A percentile compares a stretch with the other conserved stretches of the same genome.
Evolutionary conservation across 2,113 vertebrate genomes (phyloP).

Genomic region (Centrocercus urophasianus): DNA sequence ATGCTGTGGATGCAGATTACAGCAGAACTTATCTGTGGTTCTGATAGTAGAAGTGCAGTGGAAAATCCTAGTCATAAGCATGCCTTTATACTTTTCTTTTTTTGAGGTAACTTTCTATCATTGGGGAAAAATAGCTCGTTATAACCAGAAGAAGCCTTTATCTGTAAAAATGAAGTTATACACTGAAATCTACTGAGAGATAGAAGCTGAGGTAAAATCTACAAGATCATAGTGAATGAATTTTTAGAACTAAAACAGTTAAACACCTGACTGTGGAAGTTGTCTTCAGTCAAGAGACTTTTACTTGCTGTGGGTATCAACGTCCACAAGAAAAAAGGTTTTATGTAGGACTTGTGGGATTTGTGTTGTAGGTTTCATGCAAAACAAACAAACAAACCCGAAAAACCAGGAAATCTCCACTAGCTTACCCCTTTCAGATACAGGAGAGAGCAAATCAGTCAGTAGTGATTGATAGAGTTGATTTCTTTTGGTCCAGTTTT

Average conservation of each 20-base stretch:
- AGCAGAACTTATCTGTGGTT: neutral
- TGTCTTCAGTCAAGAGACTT: neutral
- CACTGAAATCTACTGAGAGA: neutral
- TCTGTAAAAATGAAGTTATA: neutral
- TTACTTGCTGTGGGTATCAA: neutral
- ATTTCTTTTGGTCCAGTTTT: neutral
- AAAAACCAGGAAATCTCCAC: too few relatives aligned
- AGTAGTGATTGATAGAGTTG: accelerated
- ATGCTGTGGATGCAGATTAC: neutral
- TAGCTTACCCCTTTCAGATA: neutral
- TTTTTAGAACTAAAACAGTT: neutral
- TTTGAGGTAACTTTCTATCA: neutral
- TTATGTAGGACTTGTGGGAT: neutral
- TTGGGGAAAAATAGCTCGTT: neutral
- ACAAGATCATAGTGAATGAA: neutral
- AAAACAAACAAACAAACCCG: neutral
- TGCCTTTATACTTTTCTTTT: neutral
- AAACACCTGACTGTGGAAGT: neutral
- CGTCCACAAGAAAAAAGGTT: neutral
- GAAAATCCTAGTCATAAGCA: neutral
- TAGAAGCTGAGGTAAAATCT: neutral
- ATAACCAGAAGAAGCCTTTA: neutral
- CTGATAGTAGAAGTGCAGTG: neutral
- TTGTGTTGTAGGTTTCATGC: neutral
- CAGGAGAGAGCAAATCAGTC: neutral